Evolutionary conservation across 2,113 vertebrate genomes (phyloP), one percentile per base, ranked within the genome.

Genomic region (Leucopsar rothschildi): DNA sequence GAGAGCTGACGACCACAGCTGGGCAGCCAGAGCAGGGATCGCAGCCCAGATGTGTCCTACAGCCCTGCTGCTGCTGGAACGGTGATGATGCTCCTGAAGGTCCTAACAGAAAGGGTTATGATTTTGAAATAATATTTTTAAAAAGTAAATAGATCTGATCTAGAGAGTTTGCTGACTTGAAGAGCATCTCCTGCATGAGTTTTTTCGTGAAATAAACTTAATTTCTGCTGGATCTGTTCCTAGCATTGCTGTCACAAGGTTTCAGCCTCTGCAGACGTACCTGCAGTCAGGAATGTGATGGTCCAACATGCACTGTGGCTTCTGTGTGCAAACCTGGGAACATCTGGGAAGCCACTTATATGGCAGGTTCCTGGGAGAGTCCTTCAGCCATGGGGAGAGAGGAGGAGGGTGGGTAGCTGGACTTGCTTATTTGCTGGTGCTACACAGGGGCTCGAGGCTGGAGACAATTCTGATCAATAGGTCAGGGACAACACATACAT

Each of bases 331-430:
- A 44, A 44, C 17, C 31, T 80, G 55, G 50, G 45, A 49, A 76
- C 37, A 14, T 0, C 23, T 40, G 59, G 40, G 64, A 88, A 83
- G 28, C 15, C 59, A 12, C 16, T 23, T 16, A 20, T 0, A 1
- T 17, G 12, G 12, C 42, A 53, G 5, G 11, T 15, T 65, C 44
- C 65, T 94, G 33, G 29, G 24, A 85, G 6, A 40, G 24, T 42
- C 49, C 63, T 68, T 82, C 79, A 88, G 68, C 25, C 53, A 7
- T 1, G 12, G 33, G 21, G 23, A 76, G 12, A 49, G 21, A 77
- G 33, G 15, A 52, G 7, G 18, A 73, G 12, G 52, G 28, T 31
- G 33, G 12, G 39, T 2, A 18, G 21, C 28, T 24, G 10, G 25
- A 68, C 11, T 33, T 61, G 37, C 6, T 65, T 15, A 16, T 77